Base-by-base conservation (phyloP, 2,888 invertebrate species). In the Anagyrus pseudococci region DNA sequence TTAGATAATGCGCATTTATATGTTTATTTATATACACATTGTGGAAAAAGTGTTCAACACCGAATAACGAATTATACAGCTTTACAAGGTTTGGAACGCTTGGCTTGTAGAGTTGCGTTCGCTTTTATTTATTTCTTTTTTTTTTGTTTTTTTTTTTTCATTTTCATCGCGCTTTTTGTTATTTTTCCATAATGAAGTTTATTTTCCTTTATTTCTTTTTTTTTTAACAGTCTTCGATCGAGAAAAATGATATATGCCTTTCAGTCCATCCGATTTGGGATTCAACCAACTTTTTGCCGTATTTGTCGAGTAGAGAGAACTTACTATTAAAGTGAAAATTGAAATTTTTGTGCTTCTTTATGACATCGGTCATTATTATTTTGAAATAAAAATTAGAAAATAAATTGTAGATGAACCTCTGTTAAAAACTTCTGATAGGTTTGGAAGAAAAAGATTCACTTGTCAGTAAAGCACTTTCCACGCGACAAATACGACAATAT, bases 1-100 rank as follows among this genome's bases (percentile, higher is more conserved):
- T 65, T 58, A 58, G 6, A 62, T 62, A 60, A 62, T 67, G 56
- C 67, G 62, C 58, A 23, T 59, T 58, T 67, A 59, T 56, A 56
- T 20, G 52, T 62, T 47, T 53, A 72, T 68, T 47, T 69, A 69
- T 68, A 68, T 73, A 68, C 67, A 74, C 69, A 70, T 60, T 71
- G 72, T 70, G 69, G 69, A 71, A 72, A 71, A 73, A 71, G 68
- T 67, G 63, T 68, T 73, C 70, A 67, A 75, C 72, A 72, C 69
- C 68, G 68, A 75, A 71, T 76, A 76, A 76, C 75, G 75, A 76
- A 75, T 74, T 73, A 71, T 75, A 75, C 75, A 73, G 68, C 67
- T 67, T 70, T 73, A 74, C 72, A 71, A 72, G 70, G 67, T 69
- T 71, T 37, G 2, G 8, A 37, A 2, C 70, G 68, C 70, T 69